Evolutionary conservation across 92 coral and sea anemone species (phyloP).

Genomic region (Epizoanthus ramosus): DNA sequence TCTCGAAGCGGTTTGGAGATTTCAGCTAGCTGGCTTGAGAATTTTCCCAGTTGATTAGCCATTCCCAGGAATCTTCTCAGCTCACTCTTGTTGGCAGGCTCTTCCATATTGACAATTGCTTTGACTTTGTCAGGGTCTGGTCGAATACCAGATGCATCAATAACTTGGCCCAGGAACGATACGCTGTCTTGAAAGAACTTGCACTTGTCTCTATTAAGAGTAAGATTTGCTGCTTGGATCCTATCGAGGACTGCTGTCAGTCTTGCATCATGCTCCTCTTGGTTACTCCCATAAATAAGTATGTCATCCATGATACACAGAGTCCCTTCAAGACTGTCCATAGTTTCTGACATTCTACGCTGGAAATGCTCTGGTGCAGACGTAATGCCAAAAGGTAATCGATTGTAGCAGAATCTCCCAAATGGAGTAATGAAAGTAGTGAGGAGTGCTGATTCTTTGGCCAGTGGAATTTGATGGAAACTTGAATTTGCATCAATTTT

Average conservation of each 20-base stretch:
- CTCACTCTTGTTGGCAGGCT: slow-evolving; percentile 49
- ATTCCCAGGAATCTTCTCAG: slow-evolving; percentile 48
- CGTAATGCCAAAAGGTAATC: slow-evolving; percentile 49
- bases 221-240: slow-evolving; percentile 31
- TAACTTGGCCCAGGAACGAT: slow-evolving; percentile 55
- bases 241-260: slow-evolving; percentile 37
- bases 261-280: slow-evolving; percentile 58
- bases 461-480: slow-evolving; percentile 33
- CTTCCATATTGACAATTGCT: slow-evolving; percentile 50
- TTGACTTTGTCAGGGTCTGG: slow-evolving; percentile 57
- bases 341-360: slow-evolving; percentile 38
- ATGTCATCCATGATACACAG: slow-evolving; percentile 55
- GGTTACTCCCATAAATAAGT: slow-evolving; percentile 43
- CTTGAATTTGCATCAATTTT: slow-evolving; percentile 40
- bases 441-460: slow-evolving; percentile 25
- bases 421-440: slow-evolving; percentile 50
- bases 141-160: slow-evolving; percentile 41
- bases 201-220: slow-evolving; percentile 61
- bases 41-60: slow-evolving; percentile 47
- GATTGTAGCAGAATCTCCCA: slow-evolving; percentile 50
- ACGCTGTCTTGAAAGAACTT: slow-evolving; percentile 47
- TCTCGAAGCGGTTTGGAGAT: slow-evolving; percentile 27
- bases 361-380: slow-evolving; percentile 56
- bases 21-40: slow-evolving; percentile 28
- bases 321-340: slow-evolving; percentile 46